Conservation (phyloP, 2,888 invertebrate species). For the Carterocephalus palaemon region DNA sequence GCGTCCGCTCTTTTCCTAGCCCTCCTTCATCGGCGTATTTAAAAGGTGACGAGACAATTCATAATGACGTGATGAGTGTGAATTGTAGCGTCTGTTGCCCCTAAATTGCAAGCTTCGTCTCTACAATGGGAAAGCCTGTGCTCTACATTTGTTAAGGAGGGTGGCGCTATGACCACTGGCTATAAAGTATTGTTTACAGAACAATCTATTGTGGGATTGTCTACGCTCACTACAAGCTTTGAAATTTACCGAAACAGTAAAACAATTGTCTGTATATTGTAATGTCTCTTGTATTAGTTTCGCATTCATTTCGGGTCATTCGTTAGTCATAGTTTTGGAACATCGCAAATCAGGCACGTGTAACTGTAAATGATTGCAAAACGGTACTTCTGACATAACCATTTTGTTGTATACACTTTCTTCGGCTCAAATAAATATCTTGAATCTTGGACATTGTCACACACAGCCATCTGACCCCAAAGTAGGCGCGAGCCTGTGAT, state of each 20-base stretch:
- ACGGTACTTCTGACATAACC: conserved; percentile 3
- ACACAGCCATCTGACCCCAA: no score
- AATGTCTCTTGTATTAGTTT: conserved; percentile 2
- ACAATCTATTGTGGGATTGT: conserved; percentile 14
- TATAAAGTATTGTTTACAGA: conserved; percentile 25
- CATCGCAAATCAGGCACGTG: not conserved
- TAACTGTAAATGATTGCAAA: conserved; percentile 4
- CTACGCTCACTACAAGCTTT: conserved; percentile 13
- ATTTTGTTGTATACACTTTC: not conserved
- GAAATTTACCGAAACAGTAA: conserved; percentile 12
- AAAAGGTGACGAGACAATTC: conserved; percentile 68
- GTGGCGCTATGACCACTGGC: conserved; percentile 34
- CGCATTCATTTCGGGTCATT: conserved; percentile 6
- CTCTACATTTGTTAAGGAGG: conserved; percentile 26
- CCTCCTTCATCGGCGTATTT: conserved; percentile 51
- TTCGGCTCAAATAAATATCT: no score
- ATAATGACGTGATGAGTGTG: conserved; percentile 65
- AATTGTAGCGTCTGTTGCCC: conserved; percentile 50
- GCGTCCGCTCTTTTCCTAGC: conserved; percentile 37
- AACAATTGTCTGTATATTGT: not conserved
- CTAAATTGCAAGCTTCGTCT: conserved; percentile 5
- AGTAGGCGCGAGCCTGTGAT: no score
- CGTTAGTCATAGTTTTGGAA: conserved; percentile 5
- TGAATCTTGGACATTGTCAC: no score
- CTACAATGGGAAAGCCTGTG: conserved; percentile 8